These are phyloP conservation scores for Cranoglanis bouderius DNA, from an alignment of 2,113 vertebrate species.

Conservation along the genomic window DNA sequence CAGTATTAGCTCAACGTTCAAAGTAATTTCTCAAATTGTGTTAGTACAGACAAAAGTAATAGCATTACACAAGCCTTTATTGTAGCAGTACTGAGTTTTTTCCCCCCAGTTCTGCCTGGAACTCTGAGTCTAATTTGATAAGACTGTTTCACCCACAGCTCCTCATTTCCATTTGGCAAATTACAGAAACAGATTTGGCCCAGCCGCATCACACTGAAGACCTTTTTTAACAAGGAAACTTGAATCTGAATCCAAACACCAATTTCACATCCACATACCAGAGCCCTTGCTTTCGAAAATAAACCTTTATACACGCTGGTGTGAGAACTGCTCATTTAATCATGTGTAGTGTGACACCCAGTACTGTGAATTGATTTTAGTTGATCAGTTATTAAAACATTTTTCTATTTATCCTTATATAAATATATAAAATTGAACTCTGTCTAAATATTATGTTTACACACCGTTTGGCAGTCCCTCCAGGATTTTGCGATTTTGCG, in stretches of 20 bases:
- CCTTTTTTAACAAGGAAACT: background rate
- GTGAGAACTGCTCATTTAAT: background rate
- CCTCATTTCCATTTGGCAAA: constrained; percentile 50
- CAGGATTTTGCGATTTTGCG: background rate
- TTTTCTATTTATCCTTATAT: background rate
- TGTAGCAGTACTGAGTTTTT: constrained; percentile 21
- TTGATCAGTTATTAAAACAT: background rate
- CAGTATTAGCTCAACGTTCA: background rate
- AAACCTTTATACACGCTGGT: background rate
- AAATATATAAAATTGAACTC: background rate
- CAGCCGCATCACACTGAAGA: constrained; percentile 7
- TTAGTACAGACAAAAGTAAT: constrained; percentile 44
- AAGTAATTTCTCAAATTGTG: constrained; percentile 33
- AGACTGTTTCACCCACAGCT: constrained; percentile 45
- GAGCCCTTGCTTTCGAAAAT: background rate
- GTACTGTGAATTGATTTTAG: background rate
- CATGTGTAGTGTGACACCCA: background rate
- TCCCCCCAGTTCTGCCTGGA: constrained; percentile 20
- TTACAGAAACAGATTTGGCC: constrained; percentile 46
- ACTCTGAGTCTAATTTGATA: constrained; percentile 44
- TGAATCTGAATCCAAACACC: background rate
- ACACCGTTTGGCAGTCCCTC: background rate
- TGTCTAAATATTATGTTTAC: background rate
- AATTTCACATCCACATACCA: background rate
- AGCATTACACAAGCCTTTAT: constrained; percentile 33